Evolutionary conservation across 2,113 vertebrate species (phyloP), one percentile per base, ranked within the genome.

Genomic region (Hystrix brachyura): DNA sequence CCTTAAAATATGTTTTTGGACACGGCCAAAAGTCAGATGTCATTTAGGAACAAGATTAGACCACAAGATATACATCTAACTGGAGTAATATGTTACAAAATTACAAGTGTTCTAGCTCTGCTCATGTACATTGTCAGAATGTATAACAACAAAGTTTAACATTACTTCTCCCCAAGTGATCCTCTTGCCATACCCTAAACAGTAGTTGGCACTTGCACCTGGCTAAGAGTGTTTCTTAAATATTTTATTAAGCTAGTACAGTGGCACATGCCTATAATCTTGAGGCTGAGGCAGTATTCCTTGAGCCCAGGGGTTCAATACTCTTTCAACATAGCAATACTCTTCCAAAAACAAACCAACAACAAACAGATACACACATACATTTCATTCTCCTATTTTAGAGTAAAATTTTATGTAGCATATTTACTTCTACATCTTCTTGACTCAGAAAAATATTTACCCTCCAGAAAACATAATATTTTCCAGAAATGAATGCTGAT

Each of bases 401-500:
- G 29, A 79, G 48, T 18, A 79, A 51, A 19, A 64, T 65, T 88
- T 71, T 83, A 4, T 18, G 14, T 87, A 69, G 59, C 53, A 21
- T 38, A 43, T 64, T 92, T 85, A 62, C 43, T 14, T 81, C 46
- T 72, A 25, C 57, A 51, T 67, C 25, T 64, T 83, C 18, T 62
- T 96, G 38, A 72, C 15, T 17, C 27, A 78, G n/a, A 32, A 81
- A 90, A 69, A 53, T 34, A 94, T 91, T 95, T 84, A 71, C 15
- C 72, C 65, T 14, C 18, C 53, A 86, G 71, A 32, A 94, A 97
- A 86, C 43, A 59, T 79, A 46, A 23, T 23, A 53, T 71, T 93
- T 95, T 96, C 87, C n/a, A 96, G 67, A 81, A 91, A 91, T 95
- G 38, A 76, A 78, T 90, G 51, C 14, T 85, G 27, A 69, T 89